Evolutionary conservation across 2,113 vertebrate species (phyloP).

Genomic region (Lethenteron reissneri): DNA sequence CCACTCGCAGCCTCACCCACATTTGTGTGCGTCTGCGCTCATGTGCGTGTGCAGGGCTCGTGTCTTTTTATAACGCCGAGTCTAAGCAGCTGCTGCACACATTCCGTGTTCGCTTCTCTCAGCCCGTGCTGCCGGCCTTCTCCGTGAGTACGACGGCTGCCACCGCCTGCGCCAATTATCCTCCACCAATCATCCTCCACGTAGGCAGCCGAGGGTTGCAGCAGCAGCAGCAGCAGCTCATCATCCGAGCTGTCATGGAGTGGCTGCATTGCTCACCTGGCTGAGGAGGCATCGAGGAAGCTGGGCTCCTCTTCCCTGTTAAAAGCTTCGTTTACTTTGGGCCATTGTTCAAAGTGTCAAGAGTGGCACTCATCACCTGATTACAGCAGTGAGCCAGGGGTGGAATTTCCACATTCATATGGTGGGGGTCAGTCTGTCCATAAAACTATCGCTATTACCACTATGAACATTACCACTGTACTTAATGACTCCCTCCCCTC

Average conservation of each 20-base stretch:
- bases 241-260: neutral
- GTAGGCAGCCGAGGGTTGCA: neutral
- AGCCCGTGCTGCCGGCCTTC: slow-evolving; percentile 63
- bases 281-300: neutral
- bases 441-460: no score
- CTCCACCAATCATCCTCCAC: neutral
- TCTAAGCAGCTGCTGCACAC: slow-evolving; percentile 49
- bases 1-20: neutral
- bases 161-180: neutral
- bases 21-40: slow-evolving; percentile 8
- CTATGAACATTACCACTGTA: no score
- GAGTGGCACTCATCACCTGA: no score
- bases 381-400: no score
- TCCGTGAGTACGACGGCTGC: slow-evolving; percentile 41
- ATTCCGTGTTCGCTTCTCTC: slow-evolving; percentile 65
- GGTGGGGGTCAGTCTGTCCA: no score
- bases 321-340: no score
- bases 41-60: slow-evolving; percentile 34
- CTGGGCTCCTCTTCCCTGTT: no score
- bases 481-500: no score
- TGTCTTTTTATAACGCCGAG: slow-evolving; percentile 54
- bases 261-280: neutral
- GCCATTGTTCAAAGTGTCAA: no score
- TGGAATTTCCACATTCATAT: no score
- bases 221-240: neutral